phyloP scores from a whole-genome alignment of 2,888 invertebrate species.

The Siphonodentalium dalli region DNA sequence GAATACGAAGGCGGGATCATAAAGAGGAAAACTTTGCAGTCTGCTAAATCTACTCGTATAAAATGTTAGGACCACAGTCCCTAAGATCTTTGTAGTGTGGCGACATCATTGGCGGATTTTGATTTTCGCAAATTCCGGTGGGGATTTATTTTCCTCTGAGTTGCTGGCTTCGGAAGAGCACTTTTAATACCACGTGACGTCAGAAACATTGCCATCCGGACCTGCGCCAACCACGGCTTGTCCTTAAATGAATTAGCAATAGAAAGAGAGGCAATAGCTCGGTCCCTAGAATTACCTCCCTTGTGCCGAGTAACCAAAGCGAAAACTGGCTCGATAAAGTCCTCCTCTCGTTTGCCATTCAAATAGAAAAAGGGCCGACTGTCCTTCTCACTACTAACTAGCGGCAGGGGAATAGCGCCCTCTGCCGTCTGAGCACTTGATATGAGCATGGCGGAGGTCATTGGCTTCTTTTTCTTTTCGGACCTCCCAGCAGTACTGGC shows the following conservation, averaged over 20 bases:
- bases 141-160: too few species aligned
- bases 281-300: conserved; percentile 55
- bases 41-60: too few species aligned
- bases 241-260: conserved; percentile 62
- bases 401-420: conserved; percentile 52
- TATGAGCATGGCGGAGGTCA: conserved; percentile 38
- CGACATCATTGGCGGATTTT: too few species aligned
- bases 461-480: conserved; percentile 26
- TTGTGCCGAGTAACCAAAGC: conserved; percentile 49
- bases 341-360: conserved; percentile 46
- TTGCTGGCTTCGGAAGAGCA: too few species aligned
- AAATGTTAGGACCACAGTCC: too few species aligned
- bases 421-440: conserved; percentile 45
- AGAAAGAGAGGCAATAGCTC: conserved; percentile 60
- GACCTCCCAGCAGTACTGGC: conserved; percentile 1
- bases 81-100: too few species aligned
- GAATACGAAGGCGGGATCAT: too few species aligned
- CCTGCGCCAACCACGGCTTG: conserved; percentile 62
- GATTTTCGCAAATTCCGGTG: too few species aligned
- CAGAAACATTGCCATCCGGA: conserved; percentile 59
- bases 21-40: too few species aligned
- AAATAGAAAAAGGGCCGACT: conserved; percentile 56
- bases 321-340: conserved; percentile 47
- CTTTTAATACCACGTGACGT: conserved; percentile 53
- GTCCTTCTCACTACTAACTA: conserved; percentile 48